Evolutionary conservation across 2,797 vertebrate species (phyloP), one percentile per base, ranked within the genome.

Genomic region (Amblyopsis hoosieri): DNA sequence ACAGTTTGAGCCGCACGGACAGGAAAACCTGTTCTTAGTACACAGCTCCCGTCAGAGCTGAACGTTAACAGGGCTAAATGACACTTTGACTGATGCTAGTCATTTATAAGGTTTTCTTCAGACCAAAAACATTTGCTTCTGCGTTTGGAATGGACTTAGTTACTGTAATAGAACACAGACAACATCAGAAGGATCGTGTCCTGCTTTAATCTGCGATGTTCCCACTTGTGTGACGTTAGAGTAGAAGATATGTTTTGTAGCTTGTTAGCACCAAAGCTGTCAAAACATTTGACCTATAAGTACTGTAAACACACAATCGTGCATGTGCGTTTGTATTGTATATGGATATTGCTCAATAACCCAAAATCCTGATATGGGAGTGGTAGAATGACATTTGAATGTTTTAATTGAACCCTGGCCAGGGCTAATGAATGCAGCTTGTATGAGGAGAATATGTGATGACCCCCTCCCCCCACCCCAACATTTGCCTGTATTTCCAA

Each of bases 161-260:
- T 89, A 88, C 23, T 23, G 23, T 23, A 23, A 92, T 89, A 86
- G 84, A 86, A 88, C 61, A 77, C 87, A 91, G 90, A 85, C 83
- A 58, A 66, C 49, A 47, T 71, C 19, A 84, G 60, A 76, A 57
- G 57, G 56, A 58, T 71, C 62, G 5, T 72, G 45, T 74, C 77
- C 64, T 76, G 33, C 57, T 77, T 80, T 72, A 68, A 72, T 77
- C 60, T 48, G 8, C 17, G 29, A 3, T 46, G 56, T 67, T 72
- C 50, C 74, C 71, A 75, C 67, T 60, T 74, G 63, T 33, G 19
- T 49, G 48, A 72, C 42, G 31, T 46, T 53, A 52, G 15, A n/a
- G 52, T 37, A 63, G 61, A 58, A 54, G 57, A 61, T 55, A 15
- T 9, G 4, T 52, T 60, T 45, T 54, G 13, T 2, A 23, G 23